A percentile compares a stretch with the other conserved stretches of the same genome.
Evolutionary conservation across 1,140 invertebrate genomes (phyloP).

Genomic region (Aphaenogaster rudis): DNA sequence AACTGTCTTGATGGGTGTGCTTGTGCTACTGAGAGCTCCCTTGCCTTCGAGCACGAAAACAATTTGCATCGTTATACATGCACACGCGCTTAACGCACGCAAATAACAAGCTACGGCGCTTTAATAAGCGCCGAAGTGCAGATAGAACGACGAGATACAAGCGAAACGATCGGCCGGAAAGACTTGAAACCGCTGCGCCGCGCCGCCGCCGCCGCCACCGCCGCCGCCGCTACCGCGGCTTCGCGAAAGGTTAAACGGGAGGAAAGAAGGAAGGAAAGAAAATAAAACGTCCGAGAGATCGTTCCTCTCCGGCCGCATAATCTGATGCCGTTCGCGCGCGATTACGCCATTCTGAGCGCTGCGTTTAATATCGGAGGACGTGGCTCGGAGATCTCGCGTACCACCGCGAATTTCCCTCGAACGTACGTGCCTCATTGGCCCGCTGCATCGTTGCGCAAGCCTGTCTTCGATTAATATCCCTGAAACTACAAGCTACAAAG

Average conservation of each 20-base stretch:
- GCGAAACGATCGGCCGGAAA: constrained; percentile 41
- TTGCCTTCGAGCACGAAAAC: constrained; percentile 19
- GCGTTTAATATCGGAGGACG: constrained; percentile 47
- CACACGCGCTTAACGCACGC: constrained; percentile 27
- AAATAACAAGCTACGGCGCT: constrained; percentile 41
- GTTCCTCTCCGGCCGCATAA: constrained; percentile 47
- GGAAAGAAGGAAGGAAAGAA: constrained; percentile 32
- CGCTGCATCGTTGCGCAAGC: constrained; percentile 20
- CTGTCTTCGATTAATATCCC: constrained; percentile 31
- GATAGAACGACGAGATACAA: constrained; percentile 50
- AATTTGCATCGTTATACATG: constrained; percentile 35
- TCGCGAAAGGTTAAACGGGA: constrained; percentile 44
- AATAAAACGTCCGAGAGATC: constrained; percentile 30
- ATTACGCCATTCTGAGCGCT: constrained; percentile 25
- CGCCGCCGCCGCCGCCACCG: neutral
- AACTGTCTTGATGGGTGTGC: constrained; percentile 20
- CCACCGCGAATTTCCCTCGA: constrained; percentile 24
- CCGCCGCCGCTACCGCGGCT: neutral
- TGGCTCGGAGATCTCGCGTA: constrained; percentile 32
- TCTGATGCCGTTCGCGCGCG: constrained; percentile 44
- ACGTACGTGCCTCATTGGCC: constrained; percentile 9
- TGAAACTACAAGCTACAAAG: constrained; percentile 19
- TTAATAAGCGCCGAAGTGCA: constrained; percentile 50
- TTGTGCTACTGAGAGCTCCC: neutral
- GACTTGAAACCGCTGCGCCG: neutral